Percentiles rank a stretch among this genome's conserved stretches.
phyloP scores from a whole-genome alignment of 2,113 vertebrate genomes.

The Erythrocercus mccallii region DNA sequence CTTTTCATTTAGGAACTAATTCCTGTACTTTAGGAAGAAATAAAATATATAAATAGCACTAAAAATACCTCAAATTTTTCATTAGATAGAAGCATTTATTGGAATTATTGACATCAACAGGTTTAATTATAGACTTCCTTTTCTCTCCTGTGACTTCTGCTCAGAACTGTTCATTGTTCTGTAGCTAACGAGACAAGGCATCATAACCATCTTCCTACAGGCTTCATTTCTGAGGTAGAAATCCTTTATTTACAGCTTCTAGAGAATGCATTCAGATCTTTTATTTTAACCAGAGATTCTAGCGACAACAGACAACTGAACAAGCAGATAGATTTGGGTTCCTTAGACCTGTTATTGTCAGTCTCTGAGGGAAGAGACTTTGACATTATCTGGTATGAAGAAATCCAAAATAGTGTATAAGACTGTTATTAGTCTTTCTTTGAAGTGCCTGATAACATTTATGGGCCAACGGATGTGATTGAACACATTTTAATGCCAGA shows the following conservation, averaged over 20 bases:
- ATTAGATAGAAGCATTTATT: constrained; percentile 72
- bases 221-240: constrained; percentile 59
- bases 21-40: constrained; percentile 78
- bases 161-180: constrained; percentile 31
- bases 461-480: constrained; percentile 63
- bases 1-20: constrained; percentile 67
- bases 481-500: constrained; percentile 61
- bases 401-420: constrained; percentile 42
- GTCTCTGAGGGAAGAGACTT: constrained; percentile 35
- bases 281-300: constrained; percentile 58
- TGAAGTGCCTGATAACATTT: constrained; percentile 81
- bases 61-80: constrained; percentile 84
- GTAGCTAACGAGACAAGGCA: constrained; percentile 21
- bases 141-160: constrained; percentile 62
- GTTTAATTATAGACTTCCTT: constrained; percentile 53
- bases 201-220: constrained; percentile 46
- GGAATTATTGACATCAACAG: constrained; percentile 69
- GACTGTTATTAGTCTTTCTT: constrained; percentile 72
- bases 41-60: constrained; percentile 79
- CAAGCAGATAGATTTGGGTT: constrained; percentile 39
- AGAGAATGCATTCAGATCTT: constrained; percentile 53
- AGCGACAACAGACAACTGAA: constrained; percentile 52
- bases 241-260: constrained; percentile 57
- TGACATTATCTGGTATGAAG: constrained; percentile 33
- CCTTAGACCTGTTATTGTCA: constrained; percentile 23